Evolutionary conservation across 2,113 vertebrate genomes (phyloP), one percentile per base, ranked within the genome.

Genomic region (Progne subis): DNA sequence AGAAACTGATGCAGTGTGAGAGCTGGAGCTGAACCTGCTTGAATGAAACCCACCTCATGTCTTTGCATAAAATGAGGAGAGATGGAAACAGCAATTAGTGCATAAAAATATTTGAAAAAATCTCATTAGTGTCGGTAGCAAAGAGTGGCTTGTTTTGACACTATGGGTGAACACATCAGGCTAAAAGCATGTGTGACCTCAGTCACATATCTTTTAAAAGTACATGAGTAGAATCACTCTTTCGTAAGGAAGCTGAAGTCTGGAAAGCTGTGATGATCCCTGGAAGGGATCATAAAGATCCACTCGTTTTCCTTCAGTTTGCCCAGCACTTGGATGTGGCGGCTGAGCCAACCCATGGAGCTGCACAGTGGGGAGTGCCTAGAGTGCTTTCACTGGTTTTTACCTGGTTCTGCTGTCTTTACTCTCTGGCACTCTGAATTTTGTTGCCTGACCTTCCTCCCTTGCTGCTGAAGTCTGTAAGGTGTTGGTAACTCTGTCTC

Each of bases 61-160:
- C 68, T 74, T 56, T 88, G 90, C 82, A 90, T 92, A 49, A 94
- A 74, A 80, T 41, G 44, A 90, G 34, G 67, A n/a, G 56, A 77
- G 37, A 70, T 1, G 5, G 55, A 56, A 83, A 78, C 60, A 78
- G 85, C 44, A 75, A 71, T 95, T 81, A 83, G 39, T 50, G 39
- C n/a, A 25, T 86, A 26, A 55, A 95, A 91, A 80, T 78, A 93
- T 56, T 63, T 90, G 67, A 83, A 63, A 37, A 88, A 90, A 70
- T 88, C 55, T 93, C 47, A 69, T 92, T 79, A 80, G 67, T 49
- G 61, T 61, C 17, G 4, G 26, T 68, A 86, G 79, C 52, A 44
- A 46, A 64, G 71, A 41, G 13, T 1, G 82, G 17, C 75, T 95
- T 86, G 50, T 82, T 91, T 39, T 5, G 5, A 28, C 20, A 11